Evolutionary conservation across 2,797 vertebrate species (phyloP).

Genomic region (Clarias fuscus): DNA sequence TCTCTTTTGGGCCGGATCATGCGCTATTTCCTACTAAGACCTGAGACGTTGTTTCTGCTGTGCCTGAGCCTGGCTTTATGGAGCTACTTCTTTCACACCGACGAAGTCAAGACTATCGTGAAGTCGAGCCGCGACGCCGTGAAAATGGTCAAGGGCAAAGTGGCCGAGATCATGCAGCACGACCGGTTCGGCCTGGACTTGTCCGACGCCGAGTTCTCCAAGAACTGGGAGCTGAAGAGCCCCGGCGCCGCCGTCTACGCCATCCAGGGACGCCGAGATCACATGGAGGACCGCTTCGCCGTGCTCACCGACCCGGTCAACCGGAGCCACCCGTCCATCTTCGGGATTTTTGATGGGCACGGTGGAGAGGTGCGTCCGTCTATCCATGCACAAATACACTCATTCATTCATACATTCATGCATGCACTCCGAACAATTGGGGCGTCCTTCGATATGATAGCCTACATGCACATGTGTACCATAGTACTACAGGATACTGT

Average conservation of each 20-base stretch:
- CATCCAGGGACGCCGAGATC: conserved; percentile 85
- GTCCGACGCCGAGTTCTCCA: conserved; percentile 83
- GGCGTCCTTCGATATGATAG: too few species aligned
- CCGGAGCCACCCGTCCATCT: conserved; percentile 85
- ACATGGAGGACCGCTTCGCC: conserved; percentile 88
- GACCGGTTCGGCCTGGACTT: conserved; percentile 81
- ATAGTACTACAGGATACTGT: too few species aligned
- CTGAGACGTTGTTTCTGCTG: conserved; percentile 96
- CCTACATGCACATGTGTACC: too few species aligned
- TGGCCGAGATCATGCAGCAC: conserved; percentile 96
- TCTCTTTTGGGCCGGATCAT: conserved; percentile 99
- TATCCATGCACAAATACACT: background rate
- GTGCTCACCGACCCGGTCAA: conserved; percentile 82
- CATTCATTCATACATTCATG: background rate
- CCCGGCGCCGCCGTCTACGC: conserved; percentile 85
- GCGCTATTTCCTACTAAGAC: conserved; percentile 98
- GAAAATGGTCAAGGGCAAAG: conserved; percentile 99
- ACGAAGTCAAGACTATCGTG: conserved; percentile 98
- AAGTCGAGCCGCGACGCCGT: conserved; percentile 98
- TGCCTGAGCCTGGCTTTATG: conserved; percentile 98
- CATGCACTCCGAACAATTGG: background rate
- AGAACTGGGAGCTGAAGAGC: conserved; percentile 87
- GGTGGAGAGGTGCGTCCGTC: conserved; percentile 80
- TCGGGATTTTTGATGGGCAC: conserved; percentile 86
- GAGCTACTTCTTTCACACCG: conserved; percentile 99